Evolutionary conservation across 2,888 invertebrate species (phyloP).

Genomic region (Eumacrocentrus americanus): DNA sequence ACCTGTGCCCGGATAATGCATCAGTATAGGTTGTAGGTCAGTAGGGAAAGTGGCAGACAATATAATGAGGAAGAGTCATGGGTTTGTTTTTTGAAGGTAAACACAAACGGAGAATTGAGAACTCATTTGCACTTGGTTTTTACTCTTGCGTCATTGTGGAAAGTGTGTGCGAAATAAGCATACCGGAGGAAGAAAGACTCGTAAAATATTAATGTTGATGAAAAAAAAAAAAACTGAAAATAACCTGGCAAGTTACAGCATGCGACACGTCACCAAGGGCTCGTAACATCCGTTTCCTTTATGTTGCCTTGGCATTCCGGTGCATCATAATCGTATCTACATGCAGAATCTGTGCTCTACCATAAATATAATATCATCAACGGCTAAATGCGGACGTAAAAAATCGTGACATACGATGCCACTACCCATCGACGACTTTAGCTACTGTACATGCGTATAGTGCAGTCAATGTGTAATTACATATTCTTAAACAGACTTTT

Average conservation of each 20-base stretch:
- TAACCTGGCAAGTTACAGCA: too few species aligned
- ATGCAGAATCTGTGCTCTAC: conserved; percentile 32
- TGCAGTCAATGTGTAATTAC: background rate
- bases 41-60: conserved; percentile 15
- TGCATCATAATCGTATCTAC: conserved; percentile 39
- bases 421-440: conserved; percentile 16
- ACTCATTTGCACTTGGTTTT: conserved; percentile 6
- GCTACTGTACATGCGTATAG: conserved; percentile 9
- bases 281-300: conserved; percentile 40
- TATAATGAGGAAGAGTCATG: background rate
- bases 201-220: background rate
- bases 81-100: background rate
- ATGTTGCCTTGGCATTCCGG: conserved; percentile 39
- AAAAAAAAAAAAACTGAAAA: conserved; percentile 22
- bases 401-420: conserved; percentile 32
- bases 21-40: conserved; percentile 22
- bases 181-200: background rate
- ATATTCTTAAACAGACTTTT: background rate
- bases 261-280: conserved; percentile 35
- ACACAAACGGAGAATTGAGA: background rate
- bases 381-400: conserved; percentile 19
- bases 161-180: background rate
- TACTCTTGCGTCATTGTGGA: conserved; percentile 3
- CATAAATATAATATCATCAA: conserved; percentile 35
- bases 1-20: conserved; percentile 18